phyloP scores from a whole-genome alignment of 2,797 vertebrate species.

The Xiphorhynchus erythropygius region DNA sequence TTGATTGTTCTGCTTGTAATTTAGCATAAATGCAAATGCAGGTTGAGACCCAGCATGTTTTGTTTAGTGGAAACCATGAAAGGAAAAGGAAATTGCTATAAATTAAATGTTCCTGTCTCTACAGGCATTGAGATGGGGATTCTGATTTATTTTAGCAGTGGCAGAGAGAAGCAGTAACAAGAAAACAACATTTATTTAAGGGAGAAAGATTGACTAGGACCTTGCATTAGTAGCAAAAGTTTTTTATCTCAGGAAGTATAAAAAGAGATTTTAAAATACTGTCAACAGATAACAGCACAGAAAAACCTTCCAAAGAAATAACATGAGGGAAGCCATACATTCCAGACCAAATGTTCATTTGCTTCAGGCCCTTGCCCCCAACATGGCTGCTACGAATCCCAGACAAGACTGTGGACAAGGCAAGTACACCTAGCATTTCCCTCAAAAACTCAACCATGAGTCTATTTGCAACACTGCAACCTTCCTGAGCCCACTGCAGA shows the following conservation, averaged over 20 bases:
- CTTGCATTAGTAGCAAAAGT: background rate
- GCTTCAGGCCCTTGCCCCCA: background rate
- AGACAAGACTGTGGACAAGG: background rate
- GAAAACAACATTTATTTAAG: conserved; percentile 44
- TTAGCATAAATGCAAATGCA: conserved; percentile 71
- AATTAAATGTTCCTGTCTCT: conserved; percentile 75
- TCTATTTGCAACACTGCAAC: background rate
- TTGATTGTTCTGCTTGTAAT: conserved; percentile 32
- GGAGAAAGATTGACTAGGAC: conserved; percentile 22
- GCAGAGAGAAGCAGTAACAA: conserved; percentile 52
- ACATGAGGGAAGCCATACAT: background rate
- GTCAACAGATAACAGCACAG: background rate
- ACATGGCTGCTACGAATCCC: background rate
- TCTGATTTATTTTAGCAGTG: conserved; percentile 62
- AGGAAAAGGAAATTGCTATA: conserved; percentile 67
- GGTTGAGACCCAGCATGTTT: conserved; percentile 68
- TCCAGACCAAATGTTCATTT: background rate
- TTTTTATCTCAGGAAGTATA: conserved; percentile 13
- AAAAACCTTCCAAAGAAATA: background rate
- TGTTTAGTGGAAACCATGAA: conserved; percentile 67
- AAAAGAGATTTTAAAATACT: background rate
- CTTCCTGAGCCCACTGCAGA: background rate
- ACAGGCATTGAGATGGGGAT: conserved; percentile 61
- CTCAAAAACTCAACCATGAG: fast-evolving
- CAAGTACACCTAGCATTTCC: background rate